Base-by-base conservation (phyloP, 2,113 vertebrate genomes). In the Cinclus cinclus region DNA sequence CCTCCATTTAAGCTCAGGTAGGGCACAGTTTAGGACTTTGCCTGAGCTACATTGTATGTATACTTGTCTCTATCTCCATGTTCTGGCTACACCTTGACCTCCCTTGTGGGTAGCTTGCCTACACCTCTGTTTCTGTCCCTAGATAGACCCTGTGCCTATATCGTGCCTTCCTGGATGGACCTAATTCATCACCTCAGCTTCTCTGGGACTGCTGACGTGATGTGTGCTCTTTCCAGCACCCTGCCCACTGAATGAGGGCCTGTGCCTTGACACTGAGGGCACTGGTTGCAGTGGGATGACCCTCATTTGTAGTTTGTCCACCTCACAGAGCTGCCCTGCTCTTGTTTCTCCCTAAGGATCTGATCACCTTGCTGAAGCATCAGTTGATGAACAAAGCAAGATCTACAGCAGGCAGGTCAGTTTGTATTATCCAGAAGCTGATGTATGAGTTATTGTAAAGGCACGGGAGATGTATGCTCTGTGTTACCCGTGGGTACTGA, bases 221-320 rank as follows among this genome's bases (percentile, higher is more conserved):
- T 6, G 15, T 3, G 4, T 21, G 53, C 31, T 56, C 33, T 25
- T 31, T 15, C n/a, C 78, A 84, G 60, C 47, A 37, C 33, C 17
- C 42, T 68, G 49, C 25, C 9, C 27, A 8, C 18, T 16, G 11
- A 41, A 10, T 0, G 0, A 23, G 35, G 39, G 35, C 17, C 24
- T 31, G 0, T 10, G 28, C 13, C 35, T 13, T 2, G 0, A 4
- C 2, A 6, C 42, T 55, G 74, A 59, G 28, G 28, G n/a, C 25
- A 5, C 25, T 35, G 71, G 6, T 4, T 28, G n/a, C 50, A 21
- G 46, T 15, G 13, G 20, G 12, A 30, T 37, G 60, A 44, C 17
- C 9, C 28, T 42, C 8, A 49, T 33, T 10, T 11, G 10, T 10
- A 27, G 28, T 64, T 77, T 19, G 11, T n/a, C 25, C n/a, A 8